Percentiles rank a stretch among this genome's conserved stretches.
These are phyloP conservation scores for Rapana venosa DNA, from an alignment of 2,888 invertebrate species.

Conservation along the genomic window DNA sequence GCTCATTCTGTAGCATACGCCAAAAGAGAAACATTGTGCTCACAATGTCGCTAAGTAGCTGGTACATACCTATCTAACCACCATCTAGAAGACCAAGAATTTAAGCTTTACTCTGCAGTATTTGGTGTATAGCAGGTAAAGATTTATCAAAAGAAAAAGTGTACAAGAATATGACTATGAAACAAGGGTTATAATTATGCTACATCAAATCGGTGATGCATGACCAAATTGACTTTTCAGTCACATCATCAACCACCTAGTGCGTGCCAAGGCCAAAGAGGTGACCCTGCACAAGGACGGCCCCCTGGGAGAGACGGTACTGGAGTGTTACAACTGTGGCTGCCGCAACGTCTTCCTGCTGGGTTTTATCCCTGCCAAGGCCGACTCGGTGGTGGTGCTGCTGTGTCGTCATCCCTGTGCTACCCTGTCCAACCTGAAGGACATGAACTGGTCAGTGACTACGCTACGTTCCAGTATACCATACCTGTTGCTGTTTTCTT, in stretches of 20 bases:
- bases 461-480: neutral
- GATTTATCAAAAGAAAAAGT: too few relatives aligned
- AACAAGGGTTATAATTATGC: too few relatives aligned
- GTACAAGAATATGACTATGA: too few relatives aligned
- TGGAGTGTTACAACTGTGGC: slow-evolving; percentile 99
- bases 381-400: slow-evolving; percentile 97
- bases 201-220: too few relatives aligned
- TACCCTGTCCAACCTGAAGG: slow-evolving; percentile 96
- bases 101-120: too few relatives aligned
- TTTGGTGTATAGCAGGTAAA: too few relatives aligned
- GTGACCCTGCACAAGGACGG: slow-evolving; percentile 98
- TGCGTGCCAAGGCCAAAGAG: slow-evolving; percentile 99
- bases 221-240: slow-evolving; percentile 80
- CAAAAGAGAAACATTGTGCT: too few relatives aligned
- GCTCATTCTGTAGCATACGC: too few relatives aligned
- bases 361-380: slow-evolving; percentile 99
- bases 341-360: slow-evolving; percentile 98
- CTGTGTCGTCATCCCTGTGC: slow-evolving; percentile 99
- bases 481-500: neutral
- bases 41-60: too few relatives aligned
- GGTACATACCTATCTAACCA: too few relatives aligned
- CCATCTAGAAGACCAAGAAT: too few relatives aligned
- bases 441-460: slow-evolving; percentile 92
- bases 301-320: slow-evolving; percentile 96
- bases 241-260: slow-evolving; percentile 98